Evolutionary conservation across 1,140 invertebrate genomes (phyloP).

Genomic region (Drosophila prosaltans): DNA sequence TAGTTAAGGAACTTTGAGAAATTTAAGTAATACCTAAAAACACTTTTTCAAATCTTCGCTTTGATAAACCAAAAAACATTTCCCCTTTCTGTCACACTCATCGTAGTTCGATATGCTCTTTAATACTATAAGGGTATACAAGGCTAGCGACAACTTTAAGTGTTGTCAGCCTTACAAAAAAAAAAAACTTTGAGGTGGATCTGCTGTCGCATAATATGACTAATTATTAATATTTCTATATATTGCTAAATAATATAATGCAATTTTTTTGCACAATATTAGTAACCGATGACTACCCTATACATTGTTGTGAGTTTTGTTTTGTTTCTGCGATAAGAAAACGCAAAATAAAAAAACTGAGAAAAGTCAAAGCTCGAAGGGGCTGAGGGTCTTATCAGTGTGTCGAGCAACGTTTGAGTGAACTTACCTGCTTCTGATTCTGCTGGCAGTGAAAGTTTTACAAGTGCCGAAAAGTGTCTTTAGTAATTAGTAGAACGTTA

Average conservation of each 20-base stretch:
- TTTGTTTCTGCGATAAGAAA: conserved; percentile 3
- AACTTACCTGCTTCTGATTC: conserved; percentile 19
- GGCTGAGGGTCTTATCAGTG: conserved; percentile 36
- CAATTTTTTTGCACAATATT: neutral
- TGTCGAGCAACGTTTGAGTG: conserved; percentile 36
- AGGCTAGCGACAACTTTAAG: neutral
- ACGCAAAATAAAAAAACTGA: conserved; percentile 1
- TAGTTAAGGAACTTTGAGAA: too few species aligned
- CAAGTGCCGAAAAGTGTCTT: conserved; percentile 8
- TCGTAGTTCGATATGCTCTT: neutral
- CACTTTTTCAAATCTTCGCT: too few species aligned
- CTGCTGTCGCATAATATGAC: too few species aligned
- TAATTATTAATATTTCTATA: too few species aligned
- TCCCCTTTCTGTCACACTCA: too few species aligned
- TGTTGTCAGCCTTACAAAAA: neutral
- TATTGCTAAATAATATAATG: too few species aligned
- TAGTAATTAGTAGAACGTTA: conserved; percentile 1
- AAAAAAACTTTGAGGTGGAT: too few species aligned
- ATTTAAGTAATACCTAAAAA: too few species aligned
- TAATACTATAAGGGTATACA: neutral
- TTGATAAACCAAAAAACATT: too few species aligned
- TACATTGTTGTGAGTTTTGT: conserved; percentile 1
- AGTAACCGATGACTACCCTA: conserved; percentile 3
- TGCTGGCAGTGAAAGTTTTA: conserved; percentile 17
- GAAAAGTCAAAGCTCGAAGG: neutral